Evolutionary conservation across 2,888 invertebrate species (phyloP), one percentile per base, ranked within the genome.

Genomic region (Leptopilina syphax): DNA sequence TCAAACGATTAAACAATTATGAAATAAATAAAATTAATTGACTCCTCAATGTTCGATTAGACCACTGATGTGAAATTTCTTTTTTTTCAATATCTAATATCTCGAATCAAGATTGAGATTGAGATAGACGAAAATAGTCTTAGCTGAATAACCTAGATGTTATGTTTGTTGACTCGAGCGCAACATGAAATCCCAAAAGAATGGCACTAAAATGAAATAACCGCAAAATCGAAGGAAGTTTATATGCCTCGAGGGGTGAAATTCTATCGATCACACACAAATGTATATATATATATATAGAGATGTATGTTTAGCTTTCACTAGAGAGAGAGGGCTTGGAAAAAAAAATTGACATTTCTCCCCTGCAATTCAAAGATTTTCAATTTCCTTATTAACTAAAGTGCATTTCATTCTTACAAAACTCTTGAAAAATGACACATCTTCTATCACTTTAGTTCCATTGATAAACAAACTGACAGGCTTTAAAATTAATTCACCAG

Each of bases 171-270:
- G 54, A 24, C 24, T 73, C 70, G 54, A 57, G 79, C 82, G 82
- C 80, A 81, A 81, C 82, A 63, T 66, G 80, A 80, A 76, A 79
- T 82, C 83, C 84, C 80, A 79, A 24, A 79, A 77, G 83, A 83
- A 77, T 77, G 67, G 81, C 81, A 83, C 83, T 85, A 85, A 84
- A 85, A 82, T 81, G 81, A 86, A 86, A 86, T 86, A 84, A 85
- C 85, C 85, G 83, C 84, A 85, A 85, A 84, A 81, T 83, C 82
- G 81, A 83, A 84, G 85, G 84, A 85, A 84, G 79, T 82, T 63
- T 63, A 84, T 82, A 82, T 79, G 78, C 80, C 81, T 81, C 80
- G 77, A 83, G 78, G 79, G 81, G 79, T 81, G 80, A 79, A 76
- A 79, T 80, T 80, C 77, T 84, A 85, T 84, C 83, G 84, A 85